Evolutionary conservation across 2,113 vertebrate genomes (phyloP).

Genomic region (Oostethus manadensis): DNA sequence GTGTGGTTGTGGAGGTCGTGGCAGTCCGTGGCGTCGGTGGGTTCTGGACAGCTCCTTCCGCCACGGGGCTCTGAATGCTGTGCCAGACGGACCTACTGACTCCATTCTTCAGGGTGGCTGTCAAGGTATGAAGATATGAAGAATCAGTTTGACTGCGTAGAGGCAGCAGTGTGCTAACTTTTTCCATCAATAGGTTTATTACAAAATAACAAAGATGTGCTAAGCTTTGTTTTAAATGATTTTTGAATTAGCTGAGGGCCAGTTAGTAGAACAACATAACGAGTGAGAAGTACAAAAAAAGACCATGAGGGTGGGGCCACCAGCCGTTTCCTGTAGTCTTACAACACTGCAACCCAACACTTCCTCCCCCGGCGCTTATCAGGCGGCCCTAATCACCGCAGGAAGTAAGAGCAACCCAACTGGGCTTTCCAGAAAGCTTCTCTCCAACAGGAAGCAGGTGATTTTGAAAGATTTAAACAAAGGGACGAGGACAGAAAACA

Average conservation of each 20-base stretch:
- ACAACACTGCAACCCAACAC: constrained; percentile 21
- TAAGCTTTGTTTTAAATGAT: not conserved
- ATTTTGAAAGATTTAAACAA: not conserved
- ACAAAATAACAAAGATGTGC: no score
- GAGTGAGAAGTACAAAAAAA: not conserved
- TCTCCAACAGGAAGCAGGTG: constrained; percentile 36
- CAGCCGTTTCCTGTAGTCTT: constrained; percentile 43
- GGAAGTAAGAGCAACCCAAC: not conserved
- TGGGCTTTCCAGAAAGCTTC: constrained; percentile 27
- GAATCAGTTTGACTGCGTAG: not conserved
- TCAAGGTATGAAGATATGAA: not conserved
- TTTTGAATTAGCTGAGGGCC: no score
- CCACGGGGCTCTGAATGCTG: constrained; percentile 23
- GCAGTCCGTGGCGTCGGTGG: no score
- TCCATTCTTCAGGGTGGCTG: constrained; percentile 64
- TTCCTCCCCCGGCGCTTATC: constrained; percentile 16
- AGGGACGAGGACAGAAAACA: not conserved
- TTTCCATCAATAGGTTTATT: no score
- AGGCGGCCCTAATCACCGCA: constrained; percentile 8
- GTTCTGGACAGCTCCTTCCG: constrained; percentile 23
- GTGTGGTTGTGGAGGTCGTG: not conserved
- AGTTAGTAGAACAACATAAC: not conserved
- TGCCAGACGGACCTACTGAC: constrained; percentile 32
- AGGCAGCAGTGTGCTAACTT: no score
- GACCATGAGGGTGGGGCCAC: constrained; percentile 41